Evolutionary conservation across 2,113 vertebrate species (phyloP).

Genomic region (Megaceryle maxima): DNA sequence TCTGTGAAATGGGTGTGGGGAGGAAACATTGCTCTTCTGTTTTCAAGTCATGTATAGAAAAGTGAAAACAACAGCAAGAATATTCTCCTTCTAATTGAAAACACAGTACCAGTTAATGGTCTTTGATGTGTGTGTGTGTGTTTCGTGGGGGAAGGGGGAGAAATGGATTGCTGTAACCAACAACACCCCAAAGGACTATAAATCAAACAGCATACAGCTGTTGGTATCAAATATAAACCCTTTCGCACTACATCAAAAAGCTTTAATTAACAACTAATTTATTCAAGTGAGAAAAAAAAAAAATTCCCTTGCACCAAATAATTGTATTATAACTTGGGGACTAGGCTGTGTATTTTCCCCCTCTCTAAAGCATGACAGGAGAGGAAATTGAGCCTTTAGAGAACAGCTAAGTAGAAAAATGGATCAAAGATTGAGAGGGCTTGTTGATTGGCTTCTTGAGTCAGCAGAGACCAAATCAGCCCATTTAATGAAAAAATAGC

Average conservation of each 20-base stretch:
- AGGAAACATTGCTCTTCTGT: neutral
- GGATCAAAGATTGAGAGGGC: conserved; percentile 56
- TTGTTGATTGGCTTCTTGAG: conserved; percentile 19
- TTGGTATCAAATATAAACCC: conserved; percentile 51
- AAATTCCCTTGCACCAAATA: conserved; percentile 34
- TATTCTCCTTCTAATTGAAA: conserved; percentile 6
- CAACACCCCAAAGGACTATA: conserved; percentile 53
- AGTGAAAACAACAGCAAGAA: conserved; percentile 2
- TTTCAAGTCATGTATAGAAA: neutral
- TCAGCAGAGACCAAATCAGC: neutral
- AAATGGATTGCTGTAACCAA: neutral
- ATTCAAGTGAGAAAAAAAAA: conserved; percentile 46
- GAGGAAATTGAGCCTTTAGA: conserved; percentile 62
- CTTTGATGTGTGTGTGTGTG: neutral
- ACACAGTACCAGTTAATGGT: neutral
- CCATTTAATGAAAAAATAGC: conserved; percentile 11
- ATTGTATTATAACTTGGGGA: conserved; percentile 55
- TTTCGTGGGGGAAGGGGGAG: neutral
- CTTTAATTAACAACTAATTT: conserved; percentile 76
- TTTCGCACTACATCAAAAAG: conserved; percentile 65
- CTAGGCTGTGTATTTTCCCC: neutral
- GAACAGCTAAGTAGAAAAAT: conserved; percentile 51
- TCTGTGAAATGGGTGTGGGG: neutral
- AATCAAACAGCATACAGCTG: conserved; percentile 64
- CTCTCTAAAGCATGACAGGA: conserved; percentile 6